Evolutionary conservation across 2,113 vertebrate genomes (phyloP).

Genomic region (Poeciliopsis occidentalis): DNA sequence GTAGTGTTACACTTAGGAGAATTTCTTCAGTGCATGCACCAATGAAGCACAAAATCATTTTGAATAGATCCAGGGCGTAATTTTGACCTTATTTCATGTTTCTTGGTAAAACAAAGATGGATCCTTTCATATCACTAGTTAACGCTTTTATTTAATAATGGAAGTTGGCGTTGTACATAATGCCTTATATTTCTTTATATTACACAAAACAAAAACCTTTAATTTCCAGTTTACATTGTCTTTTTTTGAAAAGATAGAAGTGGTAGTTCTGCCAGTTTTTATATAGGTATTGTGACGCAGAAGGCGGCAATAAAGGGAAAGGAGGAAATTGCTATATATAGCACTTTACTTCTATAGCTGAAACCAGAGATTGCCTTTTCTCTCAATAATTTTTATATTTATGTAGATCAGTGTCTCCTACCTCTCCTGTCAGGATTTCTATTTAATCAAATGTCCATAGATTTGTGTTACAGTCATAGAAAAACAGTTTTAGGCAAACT

Average conservation of each 20-base stretch:
- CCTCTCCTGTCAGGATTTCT: background rate
- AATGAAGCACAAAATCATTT: constrained; percentile 69
- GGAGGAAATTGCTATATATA: constrained; percentile 7
- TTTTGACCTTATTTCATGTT: constrained; percentile 78
- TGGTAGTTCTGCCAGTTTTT: constrained; percentile 20
- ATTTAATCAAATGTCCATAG: no score
- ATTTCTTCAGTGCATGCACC: constrained; percentile 66
- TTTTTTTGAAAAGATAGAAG: background rate
- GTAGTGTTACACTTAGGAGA: constrained; percentile 69
- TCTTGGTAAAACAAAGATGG: constrained; percentile 73
- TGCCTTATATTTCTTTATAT: constrained; percentile 22
- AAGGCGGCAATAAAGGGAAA: constrained; percentile 12
- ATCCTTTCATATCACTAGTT: constrained; percentile 31
- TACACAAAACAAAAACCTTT: constrained; percentile 3
- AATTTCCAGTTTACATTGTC: constrained; percentile 11
- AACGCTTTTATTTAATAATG: constrained; percentile 23
- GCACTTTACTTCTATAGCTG: constrained; percentile 9
- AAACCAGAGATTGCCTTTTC: constrained; percentile 13
- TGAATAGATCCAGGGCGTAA: constrained; percentile 73
- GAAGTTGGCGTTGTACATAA: constrained; percentile 11
- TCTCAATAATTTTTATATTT: constrained; percentile 12
- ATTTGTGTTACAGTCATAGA: background rate
- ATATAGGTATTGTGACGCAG: constrained; percentile 25
- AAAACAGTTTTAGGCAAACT: background rate
- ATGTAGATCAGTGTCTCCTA: background rate